Evolutionary conservation across 2,113 vertebrate species (phyloP).

Genomic region (Holacanthus passer): DNA sequence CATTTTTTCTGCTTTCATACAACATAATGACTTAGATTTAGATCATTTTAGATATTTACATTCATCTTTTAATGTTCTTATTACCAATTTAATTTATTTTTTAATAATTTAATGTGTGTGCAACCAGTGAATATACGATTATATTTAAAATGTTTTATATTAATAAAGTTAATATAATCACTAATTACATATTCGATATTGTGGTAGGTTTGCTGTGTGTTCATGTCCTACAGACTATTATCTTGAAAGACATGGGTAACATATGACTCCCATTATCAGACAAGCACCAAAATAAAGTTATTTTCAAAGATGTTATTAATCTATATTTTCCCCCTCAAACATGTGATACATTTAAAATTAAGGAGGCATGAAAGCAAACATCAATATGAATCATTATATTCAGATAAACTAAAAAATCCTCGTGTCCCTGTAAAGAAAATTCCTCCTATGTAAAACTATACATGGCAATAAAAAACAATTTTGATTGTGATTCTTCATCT

Average conservation of each 20-base stretch:
- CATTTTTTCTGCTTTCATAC: not conserved
- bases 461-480: too few relatives aligned
- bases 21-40: not conserved
- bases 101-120: not conserved
- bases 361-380: not conserved
- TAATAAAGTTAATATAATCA: too few relatives aligned
- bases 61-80: not conserved
- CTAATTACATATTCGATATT: too few relatives aligned
- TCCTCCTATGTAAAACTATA: too few relatives aligned
- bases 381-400: not conserved
- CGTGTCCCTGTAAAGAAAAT: too few relatives aligned
- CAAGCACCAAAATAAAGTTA: not conserved
- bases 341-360: not conserved
- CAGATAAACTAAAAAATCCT: too few relatives aligned
- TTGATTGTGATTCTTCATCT: too few relatives aligned
- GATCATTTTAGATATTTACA: not conserved
- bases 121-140: too few relatives aligned
- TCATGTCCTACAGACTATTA: not conserved
- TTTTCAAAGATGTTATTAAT: not conserved
- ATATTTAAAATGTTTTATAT: too few relatives aligned
- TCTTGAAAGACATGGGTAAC: not conserved
- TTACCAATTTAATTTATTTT: not conserved
- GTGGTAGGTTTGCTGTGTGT: not conserved
- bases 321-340: not conserved
- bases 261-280: not conserved